Percentiles rank a stretch among this genome's conserved stretches.
phyloP scores from a whole-genome alignment of 1,140 invertebrate species.

The Zaprionus kolodkinae region DNA sequence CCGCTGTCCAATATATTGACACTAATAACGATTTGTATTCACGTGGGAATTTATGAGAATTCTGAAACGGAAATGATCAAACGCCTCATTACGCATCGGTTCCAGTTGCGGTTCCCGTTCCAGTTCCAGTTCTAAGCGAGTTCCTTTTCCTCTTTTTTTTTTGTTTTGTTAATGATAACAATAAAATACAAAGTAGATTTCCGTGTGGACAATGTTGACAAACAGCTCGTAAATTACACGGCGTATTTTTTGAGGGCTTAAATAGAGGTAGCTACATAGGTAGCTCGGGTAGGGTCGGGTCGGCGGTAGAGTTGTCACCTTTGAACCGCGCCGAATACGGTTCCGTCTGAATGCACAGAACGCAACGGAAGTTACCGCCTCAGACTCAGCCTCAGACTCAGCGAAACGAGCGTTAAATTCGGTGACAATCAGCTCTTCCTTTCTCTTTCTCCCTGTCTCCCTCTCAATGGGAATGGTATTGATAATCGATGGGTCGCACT shows the following conservation, averaged over 20 bases:
- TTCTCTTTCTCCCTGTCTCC: background rate
- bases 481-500: constrained; percentile 42
- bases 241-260: constrained; percentile 63
- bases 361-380: constrained; percentile 54
- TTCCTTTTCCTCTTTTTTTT: constrained; percentile 16
- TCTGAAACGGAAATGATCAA: constrained; percentile 64
- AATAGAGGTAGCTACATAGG: constrained; percentile 15
- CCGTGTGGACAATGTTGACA: constrained; percentile 68
- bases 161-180: constrained; percentile 15
- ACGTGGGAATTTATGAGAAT: constrained; percentile 60
- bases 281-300: constrained; percentile 3
- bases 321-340: background rate
- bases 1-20: constrained; percentile 40
- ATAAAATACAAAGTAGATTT: constrained; percentile 71
- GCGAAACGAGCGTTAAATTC: constrained; percentile 21
- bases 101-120: constrained; percentile 39
- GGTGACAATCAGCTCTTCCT: constrained; percentile 34
- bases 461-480: constrained; percentile 10
- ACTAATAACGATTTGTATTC: constrained; percentile 56
- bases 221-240: constrained; percentile 78
- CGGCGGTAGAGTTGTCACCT: background rate
- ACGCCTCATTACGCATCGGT: constrained; percentile 69
- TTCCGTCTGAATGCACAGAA: constrained; percentile 39
- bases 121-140: constrained; percentile 24
- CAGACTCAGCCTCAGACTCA: constrained; percentile 32